Evolutionary conservation across 2,113 vertebrate genomes (phyloP).

Genomic region (Cololabis saira): DNA sequence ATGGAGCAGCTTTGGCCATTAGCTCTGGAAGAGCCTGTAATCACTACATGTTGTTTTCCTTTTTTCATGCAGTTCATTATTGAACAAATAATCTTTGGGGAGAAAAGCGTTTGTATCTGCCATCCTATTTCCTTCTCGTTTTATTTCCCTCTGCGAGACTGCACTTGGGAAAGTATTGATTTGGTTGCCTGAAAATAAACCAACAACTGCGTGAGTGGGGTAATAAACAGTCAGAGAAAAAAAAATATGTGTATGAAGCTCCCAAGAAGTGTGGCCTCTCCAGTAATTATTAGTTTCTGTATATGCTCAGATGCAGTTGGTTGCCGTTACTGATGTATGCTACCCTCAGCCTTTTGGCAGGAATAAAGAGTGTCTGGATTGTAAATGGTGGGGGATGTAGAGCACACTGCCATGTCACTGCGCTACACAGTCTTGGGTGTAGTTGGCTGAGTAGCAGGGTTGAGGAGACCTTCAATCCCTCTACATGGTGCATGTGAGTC

Average conservation of each 20-base stretch:
- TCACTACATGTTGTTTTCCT: constrained; percentile 72
- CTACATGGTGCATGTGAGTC: constrained; percentile 41
- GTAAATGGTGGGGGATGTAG: constrained; percentile 15
- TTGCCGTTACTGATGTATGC: constrained; percentile 28
- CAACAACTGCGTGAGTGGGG: constrained; percentile 31
- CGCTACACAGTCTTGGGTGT: constrained; percentile 26
- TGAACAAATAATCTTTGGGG: constrained; percentile 67
- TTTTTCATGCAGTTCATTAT: constrained; percentile 67
- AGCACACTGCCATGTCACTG: constrained; percentile 27
- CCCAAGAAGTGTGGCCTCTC: constrained; percentile 32
- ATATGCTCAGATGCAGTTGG: constrained; percentile 60
- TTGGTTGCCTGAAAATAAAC: constrained; percentile 72
- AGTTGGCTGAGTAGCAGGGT: constrained; percentile 16
- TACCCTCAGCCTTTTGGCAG: constrained; percentile 15
- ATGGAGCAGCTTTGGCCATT: constrained; percentile 63
- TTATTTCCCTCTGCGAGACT: constrained; percentile 62
- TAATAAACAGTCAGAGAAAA: constrained; percentile 63
- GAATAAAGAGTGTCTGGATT: constrained; percentile 32
- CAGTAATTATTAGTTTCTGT: constrained; percentile 64
- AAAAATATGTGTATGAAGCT: constrained; percentile 37
- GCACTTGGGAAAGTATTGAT: constrained; percentile 74
- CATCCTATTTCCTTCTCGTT: constrained; percentile 52
- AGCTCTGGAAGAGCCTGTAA: constrained; percentile 69
- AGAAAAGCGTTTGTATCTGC: constrained; percentile 50
- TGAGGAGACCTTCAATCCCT: constrained; percentile 42